phyloP scores from a whole-genome alignment of 2,113 vertebrate genomes.

The Pandion haliaetus region DNA sequence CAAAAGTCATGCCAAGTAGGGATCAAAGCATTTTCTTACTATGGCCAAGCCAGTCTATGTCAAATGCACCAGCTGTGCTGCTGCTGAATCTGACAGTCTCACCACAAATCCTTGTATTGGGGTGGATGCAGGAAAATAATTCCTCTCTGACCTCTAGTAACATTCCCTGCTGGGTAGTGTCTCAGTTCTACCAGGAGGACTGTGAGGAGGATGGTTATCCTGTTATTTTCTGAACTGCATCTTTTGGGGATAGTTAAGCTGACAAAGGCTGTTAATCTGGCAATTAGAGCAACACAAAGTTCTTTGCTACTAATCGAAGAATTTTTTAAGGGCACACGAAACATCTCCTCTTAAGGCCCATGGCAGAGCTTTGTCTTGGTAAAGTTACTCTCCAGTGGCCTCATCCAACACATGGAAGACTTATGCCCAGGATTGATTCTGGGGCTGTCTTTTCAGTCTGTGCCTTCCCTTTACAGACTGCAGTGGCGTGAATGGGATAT shows the following conservation, averaged over 20 bases:
- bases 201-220: background rate
- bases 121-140: background rate
- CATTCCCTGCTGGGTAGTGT: background rate
- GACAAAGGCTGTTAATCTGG: background rate
- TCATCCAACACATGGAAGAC: background rate
- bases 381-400: background rate
- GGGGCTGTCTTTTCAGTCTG: background rate
- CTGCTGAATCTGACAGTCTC: background rate
- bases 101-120: background rate
- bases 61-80: background rate
- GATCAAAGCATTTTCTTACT: background rate
- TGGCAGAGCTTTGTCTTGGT: background rate
- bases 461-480: background rate
- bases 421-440: background rate
- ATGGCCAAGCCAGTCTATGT: background rate
- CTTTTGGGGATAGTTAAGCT: background rate
- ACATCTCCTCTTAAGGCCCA: background rate
- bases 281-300: background rate
- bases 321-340: background rate
- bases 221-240: background rate
- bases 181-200: background rate
- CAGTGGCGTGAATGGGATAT: background rate
- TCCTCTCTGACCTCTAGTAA: background rate
- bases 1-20: background rate
- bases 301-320: background rate